Conservation (phyloP, 1,140 invertebrate species). For the Oryctes rhinoceros region DNA sequence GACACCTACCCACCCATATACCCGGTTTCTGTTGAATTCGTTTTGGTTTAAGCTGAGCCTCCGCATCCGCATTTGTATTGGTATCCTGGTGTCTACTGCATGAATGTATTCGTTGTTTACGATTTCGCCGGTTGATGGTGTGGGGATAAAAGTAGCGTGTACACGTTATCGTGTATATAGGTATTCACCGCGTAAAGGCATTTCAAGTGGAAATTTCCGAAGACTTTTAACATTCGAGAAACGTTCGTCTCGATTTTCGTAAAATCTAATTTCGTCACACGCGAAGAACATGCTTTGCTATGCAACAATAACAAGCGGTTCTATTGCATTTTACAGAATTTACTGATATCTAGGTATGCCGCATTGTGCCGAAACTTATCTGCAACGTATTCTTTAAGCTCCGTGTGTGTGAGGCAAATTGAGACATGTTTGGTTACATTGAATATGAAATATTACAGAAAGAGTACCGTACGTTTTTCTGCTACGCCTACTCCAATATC, state of each 20-base stretch:
- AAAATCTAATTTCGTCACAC: slow-evolving; percentile 4
- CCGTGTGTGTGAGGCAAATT: no score
- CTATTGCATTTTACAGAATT: no score
- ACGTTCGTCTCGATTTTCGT: not conserved
- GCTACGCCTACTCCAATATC: no score
- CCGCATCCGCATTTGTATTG: slow-evolving; percentile 9
- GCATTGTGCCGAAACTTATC: no score
- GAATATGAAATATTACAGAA: no score
- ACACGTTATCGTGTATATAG: not conserved
- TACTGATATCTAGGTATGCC: no score
- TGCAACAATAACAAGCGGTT: slow-evolving; percentile 1
- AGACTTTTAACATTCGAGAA: not conserved
- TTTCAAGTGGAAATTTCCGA: not conserved
- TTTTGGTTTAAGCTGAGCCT: not conserved
- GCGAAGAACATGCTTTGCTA: not conserved
- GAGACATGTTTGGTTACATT: no score
- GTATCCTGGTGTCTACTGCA: not conserved
- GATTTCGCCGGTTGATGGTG: not conserved
- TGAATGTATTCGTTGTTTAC: slow-evolving; percentile 20
- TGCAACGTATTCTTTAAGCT: no score
- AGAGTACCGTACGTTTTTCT: no score
- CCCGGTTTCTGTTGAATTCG: slow-evolving; percentile 7
- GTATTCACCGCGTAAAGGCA: not conserved
- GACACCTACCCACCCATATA: not conserved
- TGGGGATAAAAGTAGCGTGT: not conserved